Evolutionary conservation across 2,113 vertebrate species (phyloP).

Genomic region (Ramphastos sulfuratus): DNA sequence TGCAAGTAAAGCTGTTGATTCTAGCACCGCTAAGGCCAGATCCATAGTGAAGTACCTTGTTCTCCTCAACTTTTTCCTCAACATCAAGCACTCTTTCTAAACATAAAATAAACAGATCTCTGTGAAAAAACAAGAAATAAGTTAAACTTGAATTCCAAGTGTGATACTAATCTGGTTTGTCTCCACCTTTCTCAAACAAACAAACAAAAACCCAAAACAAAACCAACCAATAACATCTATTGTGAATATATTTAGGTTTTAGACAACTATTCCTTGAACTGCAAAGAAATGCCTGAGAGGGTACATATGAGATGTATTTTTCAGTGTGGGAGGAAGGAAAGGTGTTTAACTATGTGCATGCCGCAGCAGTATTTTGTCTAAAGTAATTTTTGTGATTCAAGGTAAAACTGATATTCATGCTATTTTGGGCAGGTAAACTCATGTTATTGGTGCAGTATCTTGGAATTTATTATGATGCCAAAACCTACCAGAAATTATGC

Average conservation of each 20-base stretch:
- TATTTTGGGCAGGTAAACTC: background rate
- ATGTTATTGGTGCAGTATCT: background rate
- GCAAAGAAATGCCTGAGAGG: background rate
- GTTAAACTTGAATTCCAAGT: background rate
- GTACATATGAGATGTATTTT: background rate
- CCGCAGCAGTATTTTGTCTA: background rate
- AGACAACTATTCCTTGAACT: background rate
- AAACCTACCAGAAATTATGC: background rate
- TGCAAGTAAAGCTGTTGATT: background rate
- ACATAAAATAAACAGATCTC: background rate
- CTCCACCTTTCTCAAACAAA: background rate
- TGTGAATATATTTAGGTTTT: background rate
- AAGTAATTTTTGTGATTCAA: background rate
- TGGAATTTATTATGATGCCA: background rate
- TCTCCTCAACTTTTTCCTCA: background rate
- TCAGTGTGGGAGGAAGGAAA: background rate
- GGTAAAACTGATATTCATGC: fast-evolving
- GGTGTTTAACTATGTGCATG: background rate
- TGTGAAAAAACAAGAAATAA: background rate
- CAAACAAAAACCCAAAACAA: no score
- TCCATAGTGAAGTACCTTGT: background rate
- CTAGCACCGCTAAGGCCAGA: background rate
- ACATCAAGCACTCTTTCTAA: background rate
- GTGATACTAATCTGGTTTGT: background rate
- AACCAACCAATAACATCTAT: background rate